These are phyloP conservation scores for Drosophila ustulata DNA, from an alignment of 2,888 invertebrate genomes.

Conservation along the genomic window DNA sequence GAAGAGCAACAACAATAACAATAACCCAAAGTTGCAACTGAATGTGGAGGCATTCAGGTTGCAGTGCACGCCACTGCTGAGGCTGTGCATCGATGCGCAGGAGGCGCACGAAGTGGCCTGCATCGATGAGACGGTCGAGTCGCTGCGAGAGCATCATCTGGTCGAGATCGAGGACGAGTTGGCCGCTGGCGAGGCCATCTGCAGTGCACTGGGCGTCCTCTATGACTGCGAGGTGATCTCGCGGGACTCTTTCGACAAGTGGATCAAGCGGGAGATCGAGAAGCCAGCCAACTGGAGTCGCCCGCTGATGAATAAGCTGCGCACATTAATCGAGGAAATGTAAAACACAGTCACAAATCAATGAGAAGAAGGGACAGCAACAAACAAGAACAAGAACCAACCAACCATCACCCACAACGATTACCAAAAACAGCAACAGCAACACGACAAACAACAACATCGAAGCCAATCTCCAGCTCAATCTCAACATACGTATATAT, in stretches of 20 bases:
- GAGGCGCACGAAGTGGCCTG: constrained; percentile 79
- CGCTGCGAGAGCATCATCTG: constrained; percentile 65
- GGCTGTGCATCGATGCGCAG: constrained; percentile 79
- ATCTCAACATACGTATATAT: constrained; percentile 27
- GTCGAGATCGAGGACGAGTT: constrained; percentile 63
- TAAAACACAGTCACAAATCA: constrained; percentile 13
- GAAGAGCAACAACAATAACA: constrained; percentile 10
- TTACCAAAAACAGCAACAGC: constrained; percentile 4
- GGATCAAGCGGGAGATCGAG: constrained; percentile 69
- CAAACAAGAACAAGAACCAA: background rate
- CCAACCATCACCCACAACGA: background rate
- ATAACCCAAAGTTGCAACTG: constrained; percentile 38
- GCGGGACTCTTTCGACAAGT: constrained; percentile 82
- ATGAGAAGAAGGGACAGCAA: constrained; percentile 4
- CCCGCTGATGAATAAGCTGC: constrained; percentile 50
- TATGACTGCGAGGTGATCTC: constrained; percentile 82
- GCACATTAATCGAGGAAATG: constrained; percentile 58
- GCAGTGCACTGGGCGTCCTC: constrained; percentile 72
- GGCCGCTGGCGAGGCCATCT: constrained; percentile 75
- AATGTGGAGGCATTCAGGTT: constrained; percentile 70
- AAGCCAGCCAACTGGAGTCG: constrained; percentile 45
- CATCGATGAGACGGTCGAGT: constrained; percentile 78
- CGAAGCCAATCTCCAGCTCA: constrained; percentile 39
- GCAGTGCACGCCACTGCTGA: constrained; percentile 79
- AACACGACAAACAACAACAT: constrained; percentile 20